Conservation (phyloP, 1,140 invertebrate genomes). For the Heliconius himera region DNA sequence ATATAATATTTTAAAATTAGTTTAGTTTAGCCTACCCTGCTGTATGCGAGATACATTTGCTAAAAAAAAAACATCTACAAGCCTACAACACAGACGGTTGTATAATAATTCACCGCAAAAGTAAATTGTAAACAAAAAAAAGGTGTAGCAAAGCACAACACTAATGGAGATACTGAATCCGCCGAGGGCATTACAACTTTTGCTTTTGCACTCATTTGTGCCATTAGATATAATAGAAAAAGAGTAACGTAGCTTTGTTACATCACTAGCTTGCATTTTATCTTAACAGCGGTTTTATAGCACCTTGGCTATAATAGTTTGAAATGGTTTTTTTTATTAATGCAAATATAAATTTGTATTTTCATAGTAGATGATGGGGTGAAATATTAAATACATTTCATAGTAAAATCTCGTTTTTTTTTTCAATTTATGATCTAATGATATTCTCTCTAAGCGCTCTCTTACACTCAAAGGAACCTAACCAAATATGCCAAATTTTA, state of each 20-base stretch:
- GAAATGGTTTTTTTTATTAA: not conserved
- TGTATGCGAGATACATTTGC: no score
- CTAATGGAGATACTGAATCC: conserved; percentile 27
- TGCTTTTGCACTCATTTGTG: conserved; percentile 30
- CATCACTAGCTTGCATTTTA: conserved; percentile 20
- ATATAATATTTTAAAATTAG: no score
- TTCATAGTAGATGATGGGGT: no score
- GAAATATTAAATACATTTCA: no score
- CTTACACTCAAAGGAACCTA: no score
- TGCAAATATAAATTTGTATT: not conserved
- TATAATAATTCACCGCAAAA: conserved; percentile 7
- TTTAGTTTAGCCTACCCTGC: no score
- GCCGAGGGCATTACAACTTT: conserved; percentile 30
- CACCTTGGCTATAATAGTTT: not conserved
- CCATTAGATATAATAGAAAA: conserved; percentile 24
- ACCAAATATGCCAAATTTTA: no score
- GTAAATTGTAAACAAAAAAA: conserved; percentile 12
- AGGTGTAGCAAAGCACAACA: conserved; percentile 11
- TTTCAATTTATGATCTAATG: no score
- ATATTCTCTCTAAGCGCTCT: no score
- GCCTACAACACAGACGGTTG: not conserved
- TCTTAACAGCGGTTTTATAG: not conserved
- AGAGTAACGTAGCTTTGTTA: conserved; percentile 22
- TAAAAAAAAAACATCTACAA: no score
- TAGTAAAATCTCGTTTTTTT: no score